Evolutionary conservation across 2,888 invertebrate species (phyloP).

Genomic region (Drosophila neutralis): DNA sequence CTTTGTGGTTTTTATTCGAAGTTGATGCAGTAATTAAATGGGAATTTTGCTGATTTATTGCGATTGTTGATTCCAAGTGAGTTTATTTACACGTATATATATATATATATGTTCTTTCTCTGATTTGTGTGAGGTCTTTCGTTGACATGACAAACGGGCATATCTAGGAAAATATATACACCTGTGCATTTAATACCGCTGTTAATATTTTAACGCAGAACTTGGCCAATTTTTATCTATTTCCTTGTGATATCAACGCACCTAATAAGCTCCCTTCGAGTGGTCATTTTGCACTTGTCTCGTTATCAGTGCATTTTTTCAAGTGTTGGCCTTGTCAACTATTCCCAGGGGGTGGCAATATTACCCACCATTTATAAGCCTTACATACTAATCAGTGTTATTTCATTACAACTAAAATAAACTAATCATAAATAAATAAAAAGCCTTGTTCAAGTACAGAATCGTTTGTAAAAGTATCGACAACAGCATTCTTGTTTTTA

Average conservation of each 20-base stretch:
- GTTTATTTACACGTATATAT: neutral
- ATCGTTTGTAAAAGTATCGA: neutral
- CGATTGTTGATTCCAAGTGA: neutral
- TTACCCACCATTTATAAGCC: neutral
- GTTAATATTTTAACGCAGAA: neutral
- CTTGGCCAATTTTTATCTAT: neutral
- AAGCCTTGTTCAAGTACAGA: neutral
- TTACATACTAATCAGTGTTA: neutral
- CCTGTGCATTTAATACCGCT: neutral
- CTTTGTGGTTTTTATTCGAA: slow-evolving; percentile 63
- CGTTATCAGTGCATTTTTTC: slow-evolving; percentile 6
- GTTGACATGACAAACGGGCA: slow-evolving; percentile 2
- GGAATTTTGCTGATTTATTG: slow-evolving; percentile 48
- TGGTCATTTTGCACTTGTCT: slow-evolving; percentile 4
- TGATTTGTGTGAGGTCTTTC: slow-evolving; percentile 10
- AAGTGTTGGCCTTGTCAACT: neutral
- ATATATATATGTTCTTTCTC: neutral
- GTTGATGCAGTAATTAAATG: slow-evolving; percentile 44
- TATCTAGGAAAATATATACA: neutral
- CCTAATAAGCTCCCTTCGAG: neutral
- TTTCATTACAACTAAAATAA: neutral
- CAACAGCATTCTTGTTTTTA: neutral
- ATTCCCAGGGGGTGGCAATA: neutral
- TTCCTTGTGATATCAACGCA: slow-evolving; percentile 1
- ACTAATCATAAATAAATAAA: neutral